Conservation (phyloP, 2,113 vertebrate genomes). For the Sander lucioperca region DNA sequence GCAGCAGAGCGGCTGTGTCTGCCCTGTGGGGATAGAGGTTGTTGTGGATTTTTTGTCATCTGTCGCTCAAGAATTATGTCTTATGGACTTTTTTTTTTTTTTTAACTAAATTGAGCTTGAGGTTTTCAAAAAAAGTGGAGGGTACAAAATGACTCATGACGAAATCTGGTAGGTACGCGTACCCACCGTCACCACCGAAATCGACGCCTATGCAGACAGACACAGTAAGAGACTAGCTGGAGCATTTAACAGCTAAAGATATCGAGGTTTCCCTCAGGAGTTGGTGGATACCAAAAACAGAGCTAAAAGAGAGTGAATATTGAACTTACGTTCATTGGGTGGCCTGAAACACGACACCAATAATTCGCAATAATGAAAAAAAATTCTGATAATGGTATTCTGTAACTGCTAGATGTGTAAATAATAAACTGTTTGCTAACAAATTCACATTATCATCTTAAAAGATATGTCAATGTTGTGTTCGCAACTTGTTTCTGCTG, state of each 20-base stretch:
- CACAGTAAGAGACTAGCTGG: not conserved
- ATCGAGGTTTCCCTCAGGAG: not conserved
- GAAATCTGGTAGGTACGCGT: too few species aligned
- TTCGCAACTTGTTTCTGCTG: not conserved
- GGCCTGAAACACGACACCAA: not conserved
- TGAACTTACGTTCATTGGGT: not conserved
- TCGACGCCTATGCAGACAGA: too few species aligned
- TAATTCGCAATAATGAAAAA: too few species aligned
- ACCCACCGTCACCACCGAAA: too few species aligned
- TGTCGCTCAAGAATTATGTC: too few species aligned
- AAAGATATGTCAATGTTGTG: not conserved
- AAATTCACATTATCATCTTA: not conserved
- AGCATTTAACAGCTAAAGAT: not conserved
- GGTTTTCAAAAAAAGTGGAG: too few species aligned
- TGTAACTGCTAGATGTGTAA: not conserved
- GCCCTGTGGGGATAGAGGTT: too few species aligned
- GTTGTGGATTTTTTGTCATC: too few species aligned
- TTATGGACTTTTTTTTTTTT: too few species aligned
- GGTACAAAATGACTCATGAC: too few species aligned
- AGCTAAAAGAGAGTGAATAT: not conserved
- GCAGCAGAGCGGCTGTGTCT: too few species aligned
- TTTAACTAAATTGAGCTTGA: too few species aligned
- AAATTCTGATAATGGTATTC: not conserved
- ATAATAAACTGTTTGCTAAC: not conserved
- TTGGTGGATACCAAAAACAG: not conserved